Percentiles rank a stretch among this genome's conserved stretches.
These are phyloP conservation scores for Yoshiicerus persimilis DNA, from an alignment of 1,140 invertebrate species.

Conservation along the genomic window DNA sequence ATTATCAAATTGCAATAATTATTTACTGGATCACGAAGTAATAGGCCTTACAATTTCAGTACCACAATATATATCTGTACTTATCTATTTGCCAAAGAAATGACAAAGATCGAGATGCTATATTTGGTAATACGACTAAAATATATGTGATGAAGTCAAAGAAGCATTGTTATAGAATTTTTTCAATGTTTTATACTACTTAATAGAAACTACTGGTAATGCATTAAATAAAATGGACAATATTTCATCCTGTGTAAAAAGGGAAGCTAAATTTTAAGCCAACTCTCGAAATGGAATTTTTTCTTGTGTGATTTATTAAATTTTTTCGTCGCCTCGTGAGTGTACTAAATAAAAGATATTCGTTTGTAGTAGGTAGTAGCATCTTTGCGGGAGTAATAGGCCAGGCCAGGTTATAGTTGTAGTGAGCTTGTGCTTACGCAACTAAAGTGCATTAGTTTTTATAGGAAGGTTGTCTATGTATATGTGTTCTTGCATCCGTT, in stretches of 20 bases:
- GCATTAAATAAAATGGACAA: background rate
- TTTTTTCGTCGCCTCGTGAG: background rate
- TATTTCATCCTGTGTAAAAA: background rate
- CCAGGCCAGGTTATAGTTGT: background rate
- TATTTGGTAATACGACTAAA: no score
- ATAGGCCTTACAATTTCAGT: no score
- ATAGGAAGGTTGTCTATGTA: background rate
- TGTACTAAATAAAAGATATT: background rate
- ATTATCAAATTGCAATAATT: no score
- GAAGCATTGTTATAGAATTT: background rate
- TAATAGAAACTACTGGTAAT: background rate
- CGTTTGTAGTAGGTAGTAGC: background rate
- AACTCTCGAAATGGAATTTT: constrained; percentile 1
- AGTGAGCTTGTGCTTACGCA: background rate
- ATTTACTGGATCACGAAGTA: no score
- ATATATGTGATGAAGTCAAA: no score
- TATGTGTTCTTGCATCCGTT: background rate
- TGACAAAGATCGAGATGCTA: no score
- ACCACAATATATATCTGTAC: no score
- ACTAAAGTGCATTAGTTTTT: background rate
- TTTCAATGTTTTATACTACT: background rate
- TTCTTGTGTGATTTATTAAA: background rate
- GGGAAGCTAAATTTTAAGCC: background rate
- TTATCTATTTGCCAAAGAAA: no score
- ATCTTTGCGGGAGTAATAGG: background rate